Evolutionary conservation across 2,797 vertebrate species (phyloP).

Genomic region (Tapera naevia): DNA sequence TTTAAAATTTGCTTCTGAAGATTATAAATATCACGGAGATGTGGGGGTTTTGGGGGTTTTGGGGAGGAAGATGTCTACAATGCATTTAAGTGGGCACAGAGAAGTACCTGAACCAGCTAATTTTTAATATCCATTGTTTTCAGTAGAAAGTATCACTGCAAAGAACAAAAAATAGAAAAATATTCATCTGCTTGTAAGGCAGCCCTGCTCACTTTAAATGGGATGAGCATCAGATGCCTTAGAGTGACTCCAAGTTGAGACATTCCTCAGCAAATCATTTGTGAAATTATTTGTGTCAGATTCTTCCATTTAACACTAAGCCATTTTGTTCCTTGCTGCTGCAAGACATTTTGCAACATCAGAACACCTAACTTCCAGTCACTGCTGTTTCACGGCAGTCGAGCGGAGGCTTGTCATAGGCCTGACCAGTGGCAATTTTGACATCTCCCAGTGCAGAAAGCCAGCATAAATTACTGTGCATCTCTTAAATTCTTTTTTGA

Average conservation of each 20-base stretch:
- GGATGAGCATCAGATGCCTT: neutral
- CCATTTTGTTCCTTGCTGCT: neutral
- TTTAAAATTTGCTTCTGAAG: neutral
- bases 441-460: neutral
- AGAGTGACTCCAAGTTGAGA: neutral
- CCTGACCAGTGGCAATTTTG: slow-evolving; percentile 26
- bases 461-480: neutral
- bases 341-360: neutral
- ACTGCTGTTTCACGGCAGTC: slow-evolving; percentile 1
- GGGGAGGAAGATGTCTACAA: neutral
- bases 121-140: neutral
- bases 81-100: neutral
- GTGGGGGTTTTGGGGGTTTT: neutral
- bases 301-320: neutral
- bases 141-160: neutral
- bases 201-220: neutral
- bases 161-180: neutral
- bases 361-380: slow-evolving; percentile 7
- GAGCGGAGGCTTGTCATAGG: neutral
- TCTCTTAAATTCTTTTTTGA: neutral
- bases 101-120: neutral
- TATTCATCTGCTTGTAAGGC: neutral
- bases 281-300: neutral
- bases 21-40: neutral
- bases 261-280: neutral